phyloP scores from a whole-genome alignment of 2,113 vertebrate genomes.

The Lynx canadensis region DNA sequence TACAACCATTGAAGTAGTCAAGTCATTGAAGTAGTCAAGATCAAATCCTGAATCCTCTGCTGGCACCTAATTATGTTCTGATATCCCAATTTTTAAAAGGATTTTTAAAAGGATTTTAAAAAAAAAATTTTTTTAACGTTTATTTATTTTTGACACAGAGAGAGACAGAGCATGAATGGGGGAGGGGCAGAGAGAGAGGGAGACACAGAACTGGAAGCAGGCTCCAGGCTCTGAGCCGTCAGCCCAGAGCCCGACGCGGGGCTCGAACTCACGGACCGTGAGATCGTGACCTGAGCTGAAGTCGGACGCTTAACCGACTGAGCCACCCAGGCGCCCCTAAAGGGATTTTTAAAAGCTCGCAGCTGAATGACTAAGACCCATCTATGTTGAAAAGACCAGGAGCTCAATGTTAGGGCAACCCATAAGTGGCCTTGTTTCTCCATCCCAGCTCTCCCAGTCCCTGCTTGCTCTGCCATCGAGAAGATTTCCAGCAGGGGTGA shows the following conservation, averaged over 20 bases:
- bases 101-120: constrained; percentile 43
- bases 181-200: no score
- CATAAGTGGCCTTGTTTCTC: neutral
- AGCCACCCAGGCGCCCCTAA: no score
- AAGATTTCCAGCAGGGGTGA: neutral
- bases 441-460: no score
- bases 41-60: neutral
- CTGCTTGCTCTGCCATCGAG: neutral
- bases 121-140: no score
- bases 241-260: no score
- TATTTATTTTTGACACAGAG: no score
- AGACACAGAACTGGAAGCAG: no score
- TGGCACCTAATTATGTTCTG: neutral
- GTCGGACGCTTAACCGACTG: no score
- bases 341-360: constrained; percentile 64
- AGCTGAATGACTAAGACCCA: constrained; percentile 64
- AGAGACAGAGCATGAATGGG: no score
- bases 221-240: no score
- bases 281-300: no score
- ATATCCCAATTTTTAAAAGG: constrained; percentile 55
- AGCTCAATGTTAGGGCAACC: neutral
- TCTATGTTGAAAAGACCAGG: constrained; percentile 69
- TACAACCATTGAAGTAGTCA: neutral
- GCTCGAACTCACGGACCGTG: no score
- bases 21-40: neutral